Conservation (phyloP, 2,888 invertebrate genomes). For the Strigamia crassipes region DNA sequence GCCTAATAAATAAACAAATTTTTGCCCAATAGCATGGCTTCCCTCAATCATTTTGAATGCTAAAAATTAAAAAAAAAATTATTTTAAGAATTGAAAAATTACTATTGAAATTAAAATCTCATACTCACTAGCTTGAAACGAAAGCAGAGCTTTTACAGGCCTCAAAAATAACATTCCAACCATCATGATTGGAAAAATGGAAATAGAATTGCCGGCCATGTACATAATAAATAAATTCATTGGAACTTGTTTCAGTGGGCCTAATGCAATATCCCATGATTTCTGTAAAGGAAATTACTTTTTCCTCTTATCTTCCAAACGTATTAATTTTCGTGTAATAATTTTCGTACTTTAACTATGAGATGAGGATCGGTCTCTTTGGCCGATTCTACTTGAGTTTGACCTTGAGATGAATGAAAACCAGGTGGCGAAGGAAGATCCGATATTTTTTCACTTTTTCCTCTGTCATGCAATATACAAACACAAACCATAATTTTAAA, state of each 20-base stretch:
- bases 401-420: constrained; percentile 73
- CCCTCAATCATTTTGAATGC: constrained; percentile 94
- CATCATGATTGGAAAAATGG: constrained; percentile 99
- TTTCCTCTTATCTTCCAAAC: not conserved
- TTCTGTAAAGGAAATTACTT: constrained; percentile 62
- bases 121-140: constrained; percentile 67
- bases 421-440: constrained; percentile 82
- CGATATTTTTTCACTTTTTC: constrained; percentile 48
- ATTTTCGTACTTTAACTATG: constrained; percentile 70
- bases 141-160: constrained; percentile 92
- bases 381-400: constrained; percentile 72
- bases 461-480: constrained; percentile 50
- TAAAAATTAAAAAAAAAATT: constrained; percentile 50
- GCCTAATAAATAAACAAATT: constrained; percentile 89
- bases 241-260: constrained; percentile 87
- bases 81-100: not conserved
- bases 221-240: constrained; percentile 99
- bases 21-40: constrained; percentile 85
- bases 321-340: not conserved
- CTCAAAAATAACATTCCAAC: constrained; percentile 98
- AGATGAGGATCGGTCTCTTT: constrained; percentile 82
- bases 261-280: constrained; percentile 94
- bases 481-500: not conserved
- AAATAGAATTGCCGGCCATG: constrained; percentile 99
- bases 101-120: not conserved